Evolutionary conservation across 2,113 vertebrate genomes (phyloP).

Genomic region (Proterorhinus semilunaris): DNA sequence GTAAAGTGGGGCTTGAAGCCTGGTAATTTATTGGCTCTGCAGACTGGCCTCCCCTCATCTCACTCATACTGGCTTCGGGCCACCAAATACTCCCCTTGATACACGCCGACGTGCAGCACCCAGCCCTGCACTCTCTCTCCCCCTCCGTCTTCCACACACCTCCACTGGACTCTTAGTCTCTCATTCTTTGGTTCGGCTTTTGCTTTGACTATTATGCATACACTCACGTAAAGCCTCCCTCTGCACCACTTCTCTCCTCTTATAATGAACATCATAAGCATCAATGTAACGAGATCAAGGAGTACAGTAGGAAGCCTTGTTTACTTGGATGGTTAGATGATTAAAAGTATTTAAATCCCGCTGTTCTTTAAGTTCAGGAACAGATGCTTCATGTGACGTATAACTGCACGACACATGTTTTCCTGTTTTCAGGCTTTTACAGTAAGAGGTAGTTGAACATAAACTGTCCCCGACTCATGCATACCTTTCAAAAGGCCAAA

Average conservation of each 20-base stretch:
- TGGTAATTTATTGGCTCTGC: constrained; percentile 75
- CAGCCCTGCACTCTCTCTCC: constrained; percentile 28
- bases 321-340: constrained; percentile 42
- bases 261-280: constrained; percentile 7
- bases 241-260: constrained; percentile 16
- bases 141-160: constrained; percentile 9
- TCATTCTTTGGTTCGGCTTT: constrained; percentile 4
- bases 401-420: too few relatives aligned
- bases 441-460: too few relatives aligned
- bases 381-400: not conserved
- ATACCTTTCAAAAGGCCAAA: too few relatives aligned
- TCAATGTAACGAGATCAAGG: constrained; percentile 5
- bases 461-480: too few relatives aligned
- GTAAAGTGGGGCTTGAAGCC: constrained; percentile 73
- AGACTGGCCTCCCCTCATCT: constrained; percentile 72
- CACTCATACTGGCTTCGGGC: constrained; percentile 65
- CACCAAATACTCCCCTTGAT: constrained; percentile 73
- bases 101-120: constrained; percentile 54
- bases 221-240: constrained; percentile 2
- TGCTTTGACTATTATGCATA: constrained; percentile 6
- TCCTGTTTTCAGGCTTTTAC: too few relatives aligned
- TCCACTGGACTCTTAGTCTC: constrained; percentile 14
- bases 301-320: constrained; percentile 14
- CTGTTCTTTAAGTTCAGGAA: not conserved
- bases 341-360: constrained; percentile 7